Conservation (phyloP, 1,140 invertebrate genomes). For the Homalodisca vitripennis region DNA sequence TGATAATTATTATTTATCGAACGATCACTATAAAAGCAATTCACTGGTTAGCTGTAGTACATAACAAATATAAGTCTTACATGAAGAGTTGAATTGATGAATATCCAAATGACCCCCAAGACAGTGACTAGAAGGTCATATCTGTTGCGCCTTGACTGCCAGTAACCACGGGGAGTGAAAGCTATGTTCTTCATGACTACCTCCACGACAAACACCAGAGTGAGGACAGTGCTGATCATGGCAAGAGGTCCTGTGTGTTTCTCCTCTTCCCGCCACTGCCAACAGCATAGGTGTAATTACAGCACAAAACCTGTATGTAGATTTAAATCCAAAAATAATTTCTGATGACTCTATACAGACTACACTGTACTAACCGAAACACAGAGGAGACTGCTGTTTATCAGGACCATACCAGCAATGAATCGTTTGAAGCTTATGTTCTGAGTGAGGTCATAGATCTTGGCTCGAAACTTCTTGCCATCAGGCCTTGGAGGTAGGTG, state of each 20-base stretch:
- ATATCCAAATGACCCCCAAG: conserved; percentile 95
- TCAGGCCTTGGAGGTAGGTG: conserved; percentile 96
- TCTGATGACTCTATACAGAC: too few relatives aligned
- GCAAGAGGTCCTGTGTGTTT: conserved; percentile 78
- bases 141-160: conserved; percentile 96
- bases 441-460: conserved; percentile 98
- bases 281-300: conserved; percentile 37
- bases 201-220: conserved; percentile 84
- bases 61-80: too few relatives aligned
- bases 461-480: conserved; percentile 84
- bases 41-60: too few relatives aligned
- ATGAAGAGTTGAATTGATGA: conserved; percentile 87
- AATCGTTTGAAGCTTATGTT: conserved; percentile 94
- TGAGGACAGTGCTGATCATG: conserved; percentile 81
- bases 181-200: conserved; percentile 98
- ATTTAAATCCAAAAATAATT: too few relatives aligned
- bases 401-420: conserved; percentile 88
- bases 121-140: conserved; percentile 98
- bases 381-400: conserved; percentile 88
- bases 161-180: conserved; percentile 97
- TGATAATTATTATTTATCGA: too few relatives aligned
- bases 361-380: conserved; percentile 87
- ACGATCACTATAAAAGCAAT: too few relatives aligned
- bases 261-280: conserved; percentile 81
- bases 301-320: background rate